phyloP scores from a whole-genome alignment of 2,888 invertebrate species.

The Plutella xylostella region DNA sequence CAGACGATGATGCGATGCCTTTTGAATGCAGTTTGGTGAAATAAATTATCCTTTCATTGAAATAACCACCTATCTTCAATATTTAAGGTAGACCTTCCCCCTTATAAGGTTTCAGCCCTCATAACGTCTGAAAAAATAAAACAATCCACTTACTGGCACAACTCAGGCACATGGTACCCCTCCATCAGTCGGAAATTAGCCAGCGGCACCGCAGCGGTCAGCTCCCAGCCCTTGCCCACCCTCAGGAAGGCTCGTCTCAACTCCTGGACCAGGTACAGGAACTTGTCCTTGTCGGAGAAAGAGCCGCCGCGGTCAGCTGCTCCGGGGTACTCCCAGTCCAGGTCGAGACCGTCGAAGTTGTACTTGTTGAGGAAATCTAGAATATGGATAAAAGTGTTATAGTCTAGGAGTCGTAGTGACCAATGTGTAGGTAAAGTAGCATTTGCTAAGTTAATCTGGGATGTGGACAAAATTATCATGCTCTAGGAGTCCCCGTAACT shows the following conservation, averaged over 20 bases:
- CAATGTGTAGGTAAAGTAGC: too few species aligned
- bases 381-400: too few species aligned
- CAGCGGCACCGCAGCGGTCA: conserved; percentile 90
- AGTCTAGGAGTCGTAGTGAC: too few species aligned
- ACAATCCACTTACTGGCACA: conserved; percentile 79
- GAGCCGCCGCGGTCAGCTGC: conserved; percentile 88
- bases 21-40: too few species aligned
- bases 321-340: conserved; percentile 94
- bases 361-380: conserved; percentile 81
- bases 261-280: conserved; percentile 86
- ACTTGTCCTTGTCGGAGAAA: conserved; percentile 85
- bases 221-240: conserved; percentile 82
- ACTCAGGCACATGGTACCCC: conserved; percentile 90
- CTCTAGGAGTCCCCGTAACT: too few species aligned
- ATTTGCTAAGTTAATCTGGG: too few species aligned
- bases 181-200: conserved; percentile 89
- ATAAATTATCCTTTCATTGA: too few species aligned
- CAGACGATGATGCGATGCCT: too few species aligned
- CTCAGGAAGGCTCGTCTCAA: conserved; percentile 81
- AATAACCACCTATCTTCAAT: too few species aligned
- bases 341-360: conserved; percentile 86
- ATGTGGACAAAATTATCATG: too few species aligned
- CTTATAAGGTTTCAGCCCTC: too few species aligned
- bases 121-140: neutral
- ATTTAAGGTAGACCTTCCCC: too few species aligned